Evolutionary conservation across 2,113 vertebrate species (phyloP), one percentile per base, ranked within the genome.

Genomic region (Syngnathoides biaculeatus): DNA sequence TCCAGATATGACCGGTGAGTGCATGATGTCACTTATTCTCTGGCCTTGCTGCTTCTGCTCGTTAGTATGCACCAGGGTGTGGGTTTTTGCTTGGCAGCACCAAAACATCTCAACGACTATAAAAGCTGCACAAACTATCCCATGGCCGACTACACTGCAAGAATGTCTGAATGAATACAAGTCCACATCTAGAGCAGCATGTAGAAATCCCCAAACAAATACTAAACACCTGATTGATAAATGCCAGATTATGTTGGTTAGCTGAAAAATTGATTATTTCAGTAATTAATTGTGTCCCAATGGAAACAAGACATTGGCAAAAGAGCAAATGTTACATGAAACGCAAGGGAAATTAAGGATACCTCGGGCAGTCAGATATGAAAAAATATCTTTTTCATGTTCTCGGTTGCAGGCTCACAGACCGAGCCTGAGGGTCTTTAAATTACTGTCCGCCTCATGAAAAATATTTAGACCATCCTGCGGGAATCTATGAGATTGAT

Each of bases 1-100:
- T 82, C 93, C 95, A 24, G 94, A 96, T 85, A 91, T 93, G 74
- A 84, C 87, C 56, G 93, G 92, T 92, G 85, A 92, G 92, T 90
- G 75, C 74, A 65, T 78, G 68, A 82, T 66, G 64, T 75, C 71
- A 85, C 78, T 73, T 89, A 77, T 75, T 78, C 66, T 84, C 64
- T 80, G 78, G 84, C 83, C 87, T 88, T 89, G 86, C 87, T 86
- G n/a, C 40, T 88, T 80, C 80, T 83, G 87, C 85, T 77, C 72
- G 73, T 83, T 70, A 72, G 53, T 79, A 78, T 86, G 88, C 84
- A 79, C 79, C 75, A 74, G 81, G 81, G 78, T 86, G 74, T 65
- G 73, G 64, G 45, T 69, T 80, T 76, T 77, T 78, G 85, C 80
- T 84, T 81, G 77, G 70, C 73, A 66, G 45, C 73, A 79, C 74